Conservation (phyloP, 2,113 vertebrate species). For the Ornithorhynchus anatinus region DNA sequence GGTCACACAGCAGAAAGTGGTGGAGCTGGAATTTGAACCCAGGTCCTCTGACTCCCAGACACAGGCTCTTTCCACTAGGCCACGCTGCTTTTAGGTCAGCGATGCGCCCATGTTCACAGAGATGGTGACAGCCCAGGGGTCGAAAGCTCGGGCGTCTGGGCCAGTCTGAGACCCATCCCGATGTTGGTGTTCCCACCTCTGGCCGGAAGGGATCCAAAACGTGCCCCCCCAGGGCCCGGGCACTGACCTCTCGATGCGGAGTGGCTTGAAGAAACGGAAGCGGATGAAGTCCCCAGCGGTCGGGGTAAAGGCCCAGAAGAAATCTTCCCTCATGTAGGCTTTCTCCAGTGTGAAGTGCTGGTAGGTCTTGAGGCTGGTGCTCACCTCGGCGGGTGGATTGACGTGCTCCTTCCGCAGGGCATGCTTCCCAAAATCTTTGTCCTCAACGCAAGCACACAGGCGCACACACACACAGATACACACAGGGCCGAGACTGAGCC, state of each 20-base stretch:
- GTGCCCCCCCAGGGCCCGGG: too few species aligned
- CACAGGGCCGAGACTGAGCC: rapidly evolving
- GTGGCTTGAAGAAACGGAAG: conserved; percentile 94
- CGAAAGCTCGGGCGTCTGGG: background rate
- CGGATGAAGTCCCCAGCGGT: conserved; percentile 94
- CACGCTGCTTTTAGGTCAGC: too few species aligned
- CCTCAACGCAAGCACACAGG: conserved; percentile 66
- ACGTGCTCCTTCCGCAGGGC: conserved; percentile 92
- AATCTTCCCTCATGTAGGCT: conserved; percentile 94
- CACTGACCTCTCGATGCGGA: conserved; percentile 89
- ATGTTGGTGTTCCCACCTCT: too few species aligned
- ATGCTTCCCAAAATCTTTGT: conserved; percentile 97
- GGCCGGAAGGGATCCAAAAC: too few species aligned
- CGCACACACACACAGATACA: conserved; percentile 11
- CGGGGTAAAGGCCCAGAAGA: conserved; percentile 99
- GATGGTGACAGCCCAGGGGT: background rate
- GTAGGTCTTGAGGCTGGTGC: conserved; percentile 98
- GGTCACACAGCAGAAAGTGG: too few species aligned
- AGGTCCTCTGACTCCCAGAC: too few species aligned
- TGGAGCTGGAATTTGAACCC: too few species aligned
- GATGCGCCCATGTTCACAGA: background rate
- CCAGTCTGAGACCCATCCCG: background rate
- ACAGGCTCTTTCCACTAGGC: too few species aligned
- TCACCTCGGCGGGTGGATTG: conserved; percentile 95
- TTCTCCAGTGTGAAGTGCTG: conserved; percentile 99